Base-by-base conservation (phyloP, 1,140 invertebrate genomes). In the Neoseiulus cucumeris region DNA sequence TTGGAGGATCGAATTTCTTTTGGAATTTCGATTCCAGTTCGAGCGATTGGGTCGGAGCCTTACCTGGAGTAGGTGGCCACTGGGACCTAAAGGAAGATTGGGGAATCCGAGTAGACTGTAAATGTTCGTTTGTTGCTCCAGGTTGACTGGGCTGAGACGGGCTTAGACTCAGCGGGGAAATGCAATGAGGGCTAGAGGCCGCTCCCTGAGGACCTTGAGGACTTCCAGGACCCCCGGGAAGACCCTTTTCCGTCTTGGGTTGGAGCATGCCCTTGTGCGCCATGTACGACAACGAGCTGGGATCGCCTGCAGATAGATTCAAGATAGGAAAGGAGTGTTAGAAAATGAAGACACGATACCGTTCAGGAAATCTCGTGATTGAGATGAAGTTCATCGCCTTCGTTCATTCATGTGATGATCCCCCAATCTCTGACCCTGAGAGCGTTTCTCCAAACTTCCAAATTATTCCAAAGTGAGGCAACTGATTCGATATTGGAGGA, bases 211-310 rank as follows among this genome's bases (percentile, higher is more conserved):
- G 51, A 59, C 51, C 51, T 25, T 29, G 33, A 14, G 51, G 51
- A 59, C 51, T 59, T 17, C 25, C 51, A 59, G 51, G 51, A 25
- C 51, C 51, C 22, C 51, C 51, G 9, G 33, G 9, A 14, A 59
- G 33, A 59, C 51, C 51, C 51, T 59, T 59, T 59, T 59, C 51
- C 51, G 14, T 12, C 22, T 59, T 59, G 6, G 51, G 51, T 59
- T 59, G 51, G 25, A 59, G 22, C 51, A 59, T 59, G 51, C 51
- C 51, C 51, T 59, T 59, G 51, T 59, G 51, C 33, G 51, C 51
- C 51, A 59, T 59, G 51, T 59, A 59, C 51, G 51, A 59, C 22
- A 59, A 33, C 22, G 51, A 59, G 51, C 51, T 59, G 51, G 51
- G 25, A 25, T 59, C 51, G 51, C 51, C 51, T 59, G 51, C 17